Evolutionary conservation across 2,797 vertebrate genomes (phyloP).

Genomic region (Chiloscyllium punctatum): DNA sequence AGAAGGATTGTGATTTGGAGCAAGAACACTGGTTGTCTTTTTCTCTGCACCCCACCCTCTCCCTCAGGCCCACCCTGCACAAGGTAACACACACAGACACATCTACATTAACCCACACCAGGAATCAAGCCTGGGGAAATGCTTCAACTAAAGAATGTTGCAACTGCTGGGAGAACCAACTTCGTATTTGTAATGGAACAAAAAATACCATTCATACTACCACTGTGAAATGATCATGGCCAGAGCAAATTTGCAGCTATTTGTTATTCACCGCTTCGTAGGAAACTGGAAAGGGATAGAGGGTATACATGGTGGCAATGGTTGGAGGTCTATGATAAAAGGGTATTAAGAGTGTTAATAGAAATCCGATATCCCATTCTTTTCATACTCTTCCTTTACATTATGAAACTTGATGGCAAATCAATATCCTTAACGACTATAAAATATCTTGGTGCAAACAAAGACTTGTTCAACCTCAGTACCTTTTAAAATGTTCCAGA

Average conservation of each 20-base stretch:
- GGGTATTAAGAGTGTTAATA: background rate
- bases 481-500: background rate
- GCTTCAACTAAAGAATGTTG: background rate
- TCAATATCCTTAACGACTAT: background rate
- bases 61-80: too few species aligned
- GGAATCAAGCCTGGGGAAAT: background rate
- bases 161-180: background rate
- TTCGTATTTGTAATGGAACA: background rate
- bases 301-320: too few species aligned
- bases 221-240: background rate
- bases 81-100: too few species aligned
- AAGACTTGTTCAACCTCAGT: background rate
- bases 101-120: background rate
- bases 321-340: background rate
- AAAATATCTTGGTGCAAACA: constrained; percentile 19
- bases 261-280: background rate
- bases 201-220: background rate
- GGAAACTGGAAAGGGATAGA: background rate
- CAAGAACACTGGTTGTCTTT: background rate
- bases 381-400: background rate
- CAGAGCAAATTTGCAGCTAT: constrained; percentile 23
- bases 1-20: background rate
- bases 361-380: background rate
- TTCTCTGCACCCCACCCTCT: too few species aligned
- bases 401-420: background rate